phyloP scores from a whole-genome alignment of 2,113 vertebrate genomes.

The Chroicocephalus ridibundus region DNA sequence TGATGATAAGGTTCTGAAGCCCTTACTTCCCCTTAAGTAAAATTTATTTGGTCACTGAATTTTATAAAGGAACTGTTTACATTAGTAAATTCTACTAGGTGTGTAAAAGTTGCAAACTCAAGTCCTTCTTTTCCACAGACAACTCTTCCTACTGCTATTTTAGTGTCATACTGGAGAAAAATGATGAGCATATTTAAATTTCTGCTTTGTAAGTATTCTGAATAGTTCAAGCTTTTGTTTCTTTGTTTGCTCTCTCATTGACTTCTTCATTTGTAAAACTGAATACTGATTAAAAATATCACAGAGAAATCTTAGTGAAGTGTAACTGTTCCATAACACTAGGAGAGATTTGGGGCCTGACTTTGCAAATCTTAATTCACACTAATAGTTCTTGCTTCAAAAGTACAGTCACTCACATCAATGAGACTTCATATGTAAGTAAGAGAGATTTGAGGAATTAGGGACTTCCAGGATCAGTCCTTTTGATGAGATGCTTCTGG shows the following conservation, averaged over 20 bases:
- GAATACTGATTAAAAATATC: neutral
- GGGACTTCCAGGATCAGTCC: neutral
- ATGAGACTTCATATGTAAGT: neutral
- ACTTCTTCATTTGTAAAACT: neutral
- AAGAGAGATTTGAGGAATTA: neutral
- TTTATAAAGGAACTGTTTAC: neutral
- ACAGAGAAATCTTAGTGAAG: neutral
- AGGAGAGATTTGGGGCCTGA: neutral
- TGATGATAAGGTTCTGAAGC: neutral
- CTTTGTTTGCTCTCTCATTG: slow-evolving; percentile 23
- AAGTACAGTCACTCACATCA: neutral
- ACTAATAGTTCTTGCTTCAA: neutral
- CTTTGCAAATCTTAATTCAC: slow-evolving; percentile 10
- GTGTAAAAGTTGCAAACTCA: neutral
- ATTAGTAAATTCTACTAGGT: neutral
- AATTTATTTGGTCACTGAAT: neutral
- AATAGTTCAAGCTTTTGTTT: neutral
- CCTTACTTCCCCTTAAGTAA: neutral
- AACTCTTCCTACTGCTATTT: neutral
- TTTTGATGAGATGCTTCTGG: neutral
- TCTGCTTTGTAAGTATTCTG: neutral
- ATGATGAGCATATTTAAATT: neutral
- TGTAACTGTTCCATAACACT: neutral
- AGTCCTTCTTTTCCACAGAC: neutral
- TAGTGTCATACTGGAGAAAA: neutral